These are phyloP conservation scores for Ctena decussata DNA, from an alignment of 2,888 invertebrate genomes.

Conservation along the genomic window DNA sequence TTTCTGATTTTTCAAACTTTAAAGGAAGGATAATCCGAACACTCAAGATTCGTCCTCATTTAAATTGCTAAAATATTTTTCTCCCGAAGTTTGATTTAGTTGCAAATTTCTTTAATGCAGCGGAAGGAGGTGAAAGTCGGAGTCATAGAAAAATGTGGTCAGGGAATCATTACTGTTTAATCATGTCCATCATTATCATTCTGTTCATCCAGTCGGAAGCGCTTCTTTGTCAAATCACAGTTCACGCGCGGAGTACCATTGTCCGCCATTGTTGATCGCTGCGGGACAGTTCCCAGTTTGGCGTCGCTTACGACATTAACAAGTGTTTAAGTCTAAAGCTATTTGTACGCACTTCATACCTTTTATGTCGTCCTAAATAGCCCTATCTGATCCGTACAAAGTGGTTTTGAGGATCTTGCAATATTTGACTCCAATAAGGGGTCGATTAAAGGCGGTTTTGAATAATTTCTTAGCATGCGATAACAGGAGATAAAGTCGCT, in stretches of 20 bases:
- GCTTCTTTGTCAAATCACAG: constrained; percentile 62
- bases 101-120: constrained; percentile 42
- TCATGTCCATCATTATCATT: constrained; percentile 66
- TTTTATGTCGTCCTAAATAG: constrained; percentile 56
- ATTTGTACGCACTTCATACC: constrained; percentile 60
- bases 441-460: constrained; percentile 50
- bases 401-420: constrained; percentile 57
- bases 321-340: constrained; percentile 64
- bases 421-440: constrained; percentile 61
- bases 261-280: constrained; percentile 62
- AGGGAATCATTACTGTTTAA: constrained; percentile 68
- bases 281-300: constrained; percentile 62
- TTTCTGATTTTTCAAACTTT: no score
- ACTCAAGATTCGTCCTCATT: constrained; percentile 5
- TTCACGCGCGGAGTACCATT: constrained; percentile 47
- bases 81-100: constrained; percentile 7
- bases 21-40: neutral
- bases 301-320: constrained; percentile 67
- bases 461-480: constrained; percentile 28
- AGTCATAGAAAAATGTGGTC: constrained; percentile 49
- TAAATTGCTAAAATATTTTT: constrained; percentile 57
- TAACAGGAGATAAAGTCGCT: constrained; percentile 47
- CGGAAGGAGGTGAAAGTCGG: constrained; percentile 45
- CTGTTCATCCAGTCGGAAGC: constrained; percentile 58
- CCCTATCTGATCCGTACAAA: constrained; percentile 61